A percentile compares a stretch with the other conserved stretches of the same genome.
These are phyloP conservation scores for Cinclus mexicanus DNA, from an alignment of 2,113 vertebrate genomes.

Conservation along the genomic window DNA sequence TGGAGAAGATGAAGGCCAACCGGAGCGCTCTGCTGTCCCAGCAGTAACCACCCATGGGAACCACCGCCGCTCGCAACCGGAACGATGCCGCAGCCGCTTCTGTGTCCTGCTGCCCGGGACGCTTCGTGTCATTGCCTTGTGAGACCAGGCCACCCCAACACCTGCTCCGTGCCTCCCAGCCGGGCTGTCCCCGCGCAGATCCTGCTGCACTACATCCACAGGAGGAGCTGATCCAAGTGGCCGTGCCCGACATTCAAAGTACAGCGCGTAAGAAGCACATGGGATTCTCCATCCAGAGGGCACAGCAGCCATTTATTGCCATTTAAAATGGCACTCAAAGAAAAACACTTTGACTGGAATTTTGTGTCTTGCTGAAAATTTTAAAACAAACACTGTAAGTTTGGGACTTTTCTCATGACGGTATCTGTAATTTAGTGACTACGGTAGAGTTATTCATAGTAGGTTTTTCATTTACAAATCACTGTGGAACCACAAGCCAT, in stretches of 20 bases:
- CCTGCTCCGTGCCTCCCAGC: not conserved
- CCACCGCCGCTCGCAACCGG: not conserved
- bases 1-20: conserved; percentile 95
- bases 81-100: not conserved
- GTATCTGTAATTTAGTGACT: conserved; percentile 56
- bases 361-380: conserved; percentile 71
- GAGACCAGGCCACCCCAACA: not conserved
- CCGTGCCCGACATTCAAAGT: not conserved
- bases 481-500: conserved; percentile 84
- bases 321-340: not conserved
- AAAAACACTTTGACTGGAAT: conserved; percentile 41
- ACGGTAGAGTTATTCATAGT: conserved; percentile 56
- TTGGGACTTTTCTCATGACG: conserved; percentile 35
- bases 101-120: not conserved
- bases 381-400: not conserved
- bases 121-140: conserved; percentile 46
- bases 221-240: conserved; percentile 29
- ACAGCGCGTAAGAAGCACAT: conserved; percentile 47
- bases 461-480: conserved; percentile 71
- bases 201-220: conserved; percentile 7
- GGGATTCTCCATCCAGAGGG: not conserved
- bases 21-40: conserved; percentile 86
- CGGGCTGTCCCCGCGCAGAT: not conserved
- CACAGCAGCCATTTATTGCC: conserved; percentile 26
- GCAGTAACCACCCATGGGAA: conserved; percentile 61